Evolutionary conservation across 2,888 invertebrate genomes (phyloP).

Genomic region (Timema podura): DNA sequence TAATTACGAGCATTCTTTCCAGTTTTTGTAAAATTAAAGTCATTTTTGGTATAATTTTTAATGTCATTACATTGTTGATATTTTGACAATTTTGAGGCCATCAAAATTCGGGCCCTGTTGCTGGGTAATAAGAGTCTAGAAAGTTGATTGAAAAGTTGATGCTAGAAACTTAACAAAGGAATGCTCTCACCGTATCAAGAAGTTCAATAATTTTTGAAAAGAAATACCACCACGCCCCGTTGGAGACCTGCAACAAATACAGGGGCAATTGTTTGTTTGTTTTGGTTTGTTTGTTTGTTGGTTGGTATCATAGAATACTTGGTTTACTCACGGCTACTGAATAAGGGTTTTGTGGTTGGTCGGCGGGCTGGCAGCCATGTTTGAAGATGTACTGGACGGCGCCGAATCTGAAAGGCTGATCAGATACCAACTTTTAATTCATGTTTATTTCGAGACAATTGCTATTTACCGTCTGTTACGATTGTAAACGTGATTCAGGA

Average conservation of each 20-base stretch:
- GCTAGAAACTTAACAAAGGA: no score
- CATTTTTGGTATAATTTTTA: no score
- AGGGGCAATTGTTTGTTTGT: no score
- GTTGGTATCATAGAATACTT: not conserved
- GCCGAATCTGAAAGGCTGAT: slow-evolving; percentile 49
- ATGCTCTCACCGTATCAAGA: slow-evolving; percentile 58
- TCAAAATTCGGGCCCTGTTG: no score
- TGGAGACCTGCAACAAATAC: slow-evolving; percentile 27
- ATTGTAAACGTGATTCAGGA: not conserved
- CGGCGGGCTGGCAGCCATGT: slow-evolving; percentile 40
- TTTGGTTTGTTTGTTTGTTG: no score
- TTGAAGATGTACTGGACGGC: slow-evolving; percentile 45
- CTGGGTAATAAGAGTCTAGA: no score
- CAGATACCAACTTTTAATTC: not conserved
- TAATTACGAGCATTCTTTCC: no score
- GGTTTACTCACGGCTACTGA: slow-evolving; percentile 55
- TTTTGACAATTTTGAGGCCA: no score
- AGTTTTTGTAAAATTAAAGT: no score
- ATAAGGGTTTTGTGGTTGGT: slow-evolving; percentile 46
- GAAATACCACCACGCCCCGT: slow-evolving; percentile 70
- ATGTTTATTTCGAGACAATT: not conserved
- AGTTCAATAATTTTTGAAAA: slow-evolving; percentile 74
- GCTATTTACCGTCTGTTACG: not conserved
- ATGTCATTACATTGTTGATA: no score
- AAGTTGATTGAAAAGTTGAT: no score